Percentiles rank a stretch among this genome's conserved stretches.
Evolutionary conservation across 1,140 invertebrate species (phyloP).

Genomic region (Ephestia elutella): DNA sequence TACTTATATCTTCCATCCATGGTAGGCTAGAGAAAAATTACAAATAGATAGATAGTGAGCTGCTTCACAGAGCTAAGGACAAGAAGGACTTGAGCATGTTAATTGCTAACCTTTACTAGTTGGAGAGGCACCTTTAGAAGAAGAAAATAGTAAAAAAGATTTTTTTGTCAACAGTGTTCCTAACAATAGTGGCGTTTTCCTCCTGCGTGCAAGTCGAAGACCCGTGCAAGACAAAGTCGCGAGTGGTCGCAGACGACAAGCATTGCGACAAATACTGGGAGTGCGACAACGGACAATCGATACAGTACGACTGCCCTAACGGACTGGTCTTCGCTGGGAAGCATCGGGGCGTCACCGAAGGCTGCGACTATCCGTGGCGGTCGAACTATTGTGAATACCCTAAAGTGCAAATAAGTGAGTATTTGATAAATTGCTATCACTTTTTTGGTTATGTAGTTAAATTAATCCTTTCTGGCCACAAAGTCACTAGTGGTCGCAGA

Average conservation of each 20-base stretch:
- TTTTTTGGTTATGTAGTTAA: slow-evolving; percentile 1
- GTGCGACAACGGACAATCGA: slow-evolving; percentile 83
- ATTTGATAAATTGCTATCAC: background rate
- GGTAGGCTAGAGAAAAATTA: too few relatives aligned
- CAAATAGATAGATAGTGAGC: too few relatives aligned
- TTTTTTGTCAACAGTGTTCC: slow-evolving; percentile 35
- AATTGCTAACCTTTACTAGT: too few relatives aligned
- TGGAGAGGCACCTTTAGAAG: too few relatives aligned
- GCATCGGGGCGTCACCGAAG: slow-evolving; percentile 88
- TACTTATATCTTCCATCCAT: too few relatives aligned
- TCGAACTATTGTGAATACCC: slow-evolving; percentile 87
- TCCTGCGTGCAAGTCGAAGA: slow-evolving; percentile 75
- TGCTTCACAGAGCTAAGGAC: too few relatives aligned
- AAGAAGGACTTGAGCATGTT: too few relatives aligned
- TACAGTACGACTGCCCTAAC: slow-evolving; percentile 92
- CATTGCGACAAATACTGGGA: slow-evolving; percentile 94
- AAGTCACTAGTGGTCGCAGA: slow-evolving; percentile 84
- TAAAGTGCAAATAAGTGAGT: slow-evolving; percentile 71
- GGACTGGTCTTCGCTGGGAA: slow-evolving; percentile 92
- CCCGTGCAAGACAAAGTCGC: slow-evolving; percentile 84
- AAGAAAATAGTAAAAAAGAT: too few relatives aligned
- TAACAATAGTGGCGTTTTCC: slow-evolving; percentile 32
- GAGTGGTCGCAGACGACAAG: slow-evolving; percentile 83
- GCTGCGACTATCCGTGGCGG: slow-evolving; percentile 92
- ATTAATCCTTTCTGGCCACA: too few relatives aligned